Conservation (phyloP, 2,797 vertebrate species). For the Atherinosoma microstoma region DNA sequence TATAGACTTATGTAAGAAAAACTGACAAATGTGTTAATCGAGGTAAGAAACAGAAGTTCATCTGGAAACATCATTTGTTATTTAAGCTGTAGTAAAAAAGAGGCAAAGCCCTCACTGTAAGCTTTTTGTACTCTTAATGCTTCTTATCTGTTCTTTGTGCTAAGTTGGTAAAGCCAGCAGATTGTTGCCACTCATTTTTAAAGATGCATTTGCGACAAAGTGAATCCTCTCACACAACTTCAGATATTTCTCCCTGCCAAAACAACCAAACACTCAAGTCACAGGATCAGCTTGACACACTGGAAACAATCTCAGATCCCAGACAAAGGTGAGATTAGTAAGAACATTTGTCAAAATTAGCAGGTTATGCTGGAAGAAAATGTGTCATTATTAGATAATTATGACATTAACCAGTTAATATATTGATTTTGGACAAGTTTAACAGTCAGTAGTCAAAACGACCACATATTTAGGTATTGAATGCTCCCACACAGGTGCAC, state of each 20-base stretch:
- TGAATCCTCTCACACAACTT: not conserved
- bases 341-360: no score
- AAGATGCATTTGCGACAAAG: not conserved
- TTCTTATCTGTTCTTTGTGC: not conserved
- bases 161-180: not conserved
- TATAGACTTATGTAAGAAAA: constrained; percentile 30
- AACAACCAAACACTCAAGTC: no score
- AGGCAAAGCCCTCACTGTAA: not conserved
- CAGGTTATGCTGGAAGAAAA: no score
- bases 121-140: not conserved
- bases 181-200: not conserved
- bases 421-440: no score
- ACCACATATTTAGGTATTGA: no score
- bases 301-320: no score
- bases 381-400: no score
- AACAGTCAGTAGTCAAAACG: no score
- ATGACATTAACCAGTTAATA: no score
- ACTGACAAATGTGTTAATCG: not conserved
- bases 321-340: no score
- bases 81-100: not conserved
- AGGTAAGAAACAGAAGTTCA: not conserved
- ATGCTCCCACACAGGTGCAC: no score
- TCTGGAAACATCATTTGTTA: not conserved
- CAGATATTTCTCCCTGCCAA: not conserved
- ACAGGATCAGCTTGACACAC: no score